Percentiles rank a stretch among this genome's conserved stretches.
Conservation (phyloP, 1,140 invertebrate species). For the Chymomyza costata region DNA sequence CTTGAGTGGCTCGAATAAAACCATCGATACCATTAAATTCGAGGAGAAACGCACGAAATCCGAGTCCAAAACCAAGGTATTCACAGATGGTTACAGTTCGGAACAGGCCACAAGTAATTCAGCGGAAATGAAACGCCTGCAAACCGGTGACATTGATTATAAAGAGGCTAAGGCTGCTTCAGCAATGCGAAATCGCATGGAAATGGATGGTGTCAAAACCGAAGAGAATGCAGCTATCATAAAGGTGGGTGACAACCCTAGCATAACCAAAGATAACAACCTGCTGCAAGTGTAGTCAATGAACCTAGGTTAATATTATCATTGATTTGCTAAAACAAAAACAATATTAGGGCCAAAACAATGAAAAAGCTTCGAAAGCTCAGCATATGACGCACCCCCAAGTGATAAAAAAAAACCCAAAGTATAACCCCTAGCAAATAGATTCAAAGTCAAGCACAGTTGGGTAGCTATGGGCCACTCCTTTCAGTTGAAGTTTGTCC, state of each 20-base stretch:
- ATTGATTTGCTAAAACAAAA: constrained; percentile 1
- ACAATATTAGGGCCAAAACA: no score
- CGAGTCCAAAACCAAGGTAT: constrained; percentile 86
- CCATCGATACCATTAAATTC: constrained; percentile 83
- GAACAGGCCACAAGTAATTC: constrained; percentile 85
- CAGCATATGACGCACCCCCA: background rate
- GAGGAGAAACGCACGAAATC: constrained; percentile 87
- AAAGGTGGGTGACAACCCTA: constrained; percentile 77
- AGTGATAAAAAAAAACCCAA: no score
- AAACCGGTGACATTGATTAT: constrained; percentile 85
- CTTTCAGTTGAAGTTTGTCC: constrained; percentile 59
- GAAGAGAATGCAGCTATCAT: constrained; percentile 85
- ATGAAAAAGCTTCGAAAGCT: constrained; percentile 14
- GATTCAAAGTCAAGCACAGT: no score
- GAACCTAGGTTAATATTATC: constrained; percentile 4
- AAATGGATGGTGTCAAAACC: constrained; percentile 85
- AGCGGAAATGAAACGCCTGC: constrained; percentile 85
- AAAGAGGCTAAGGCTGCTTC: constrained; percentile 82
- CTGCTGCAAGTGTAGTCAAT: constrained; percentile 5
- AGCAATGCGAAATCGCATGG: constrained; percentile 80
- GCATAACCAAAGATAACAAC: constrained; percentile 9
- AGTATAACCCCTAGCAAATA: no score
- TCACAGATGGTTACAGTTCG: constrained; percentile 88
- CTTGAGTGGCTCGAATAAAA: constrained; percentile 61
- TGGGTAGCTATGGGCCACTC: constrained; percentile 36